These are phyloP conservation scores for Pygocentrus nattereri DNA, from an alignment of 2,797 vertebrate genomes.

Conservation along the genomic window DNA sequence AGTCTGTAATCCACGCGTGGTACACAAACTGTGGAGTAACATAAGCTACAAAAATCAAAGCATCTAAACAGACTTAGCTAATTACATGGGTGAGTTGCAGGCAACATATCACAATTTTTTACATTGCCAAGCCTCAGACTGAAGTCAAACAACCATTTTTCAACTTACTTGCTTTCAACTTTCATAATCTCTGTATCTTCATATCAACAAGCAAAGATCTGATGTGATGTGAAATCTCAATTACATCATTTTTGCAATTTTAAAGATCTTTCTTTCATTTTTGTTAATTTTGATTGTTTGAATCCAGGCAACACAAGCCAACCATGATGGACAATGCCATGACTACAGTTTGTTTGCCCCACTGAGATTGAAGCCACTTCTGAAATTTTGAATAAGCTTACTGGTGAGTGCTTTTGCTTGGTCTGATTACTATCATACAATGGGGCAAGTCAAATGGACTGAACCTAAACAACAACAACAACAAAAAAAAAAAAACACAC, in stretches of 20 bases:
- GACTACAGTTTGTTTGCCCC: conserved; percentile 38
- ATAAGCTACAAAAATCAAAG: conserved; percentile 23
- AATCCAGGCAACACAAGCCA: conserved; percentile 37
- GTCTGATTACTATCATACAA: conserved; percentile 5
- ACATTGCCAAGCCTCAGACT: background rate
- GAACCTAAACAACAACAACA: background rate
- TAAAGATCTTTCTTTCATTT: background rate
- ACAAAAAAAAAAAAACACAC: too few species aligned
- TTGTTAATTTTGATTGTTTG: conserved; percentile 22
- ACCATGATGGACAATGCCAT: background rate
- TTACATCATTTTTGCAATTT: background rate
- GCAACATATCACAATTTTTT: background rate
- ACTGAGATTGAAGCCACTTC: conserved; percentile 32
- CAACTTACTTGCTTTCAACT: too few species aligned
- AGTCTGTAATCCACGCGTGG: conserved; percentile 96
- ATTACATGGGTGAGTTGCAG: background rate
- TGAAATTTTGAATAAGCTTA: background rate
- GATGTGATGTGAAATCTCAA: background rate
- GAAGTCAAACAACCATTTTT: conserved; percentile 51
- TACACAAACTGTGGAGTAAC: conserved; percentile 89
- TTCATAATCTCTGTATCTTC: background rate
- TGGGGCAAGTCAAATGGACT: conserved; percentile 39
- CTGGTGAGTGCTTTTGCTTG: background rate
- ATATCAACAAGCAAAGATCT: background rate
- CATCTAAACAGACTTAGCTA: background rate